Percentiles rank a stretch among this genome's conserved stretches.
Evolutionary conservation across 2,797 vertebrate species (phyloP).

Genomic region (Schizopygopsis pylzovi): DNA sequence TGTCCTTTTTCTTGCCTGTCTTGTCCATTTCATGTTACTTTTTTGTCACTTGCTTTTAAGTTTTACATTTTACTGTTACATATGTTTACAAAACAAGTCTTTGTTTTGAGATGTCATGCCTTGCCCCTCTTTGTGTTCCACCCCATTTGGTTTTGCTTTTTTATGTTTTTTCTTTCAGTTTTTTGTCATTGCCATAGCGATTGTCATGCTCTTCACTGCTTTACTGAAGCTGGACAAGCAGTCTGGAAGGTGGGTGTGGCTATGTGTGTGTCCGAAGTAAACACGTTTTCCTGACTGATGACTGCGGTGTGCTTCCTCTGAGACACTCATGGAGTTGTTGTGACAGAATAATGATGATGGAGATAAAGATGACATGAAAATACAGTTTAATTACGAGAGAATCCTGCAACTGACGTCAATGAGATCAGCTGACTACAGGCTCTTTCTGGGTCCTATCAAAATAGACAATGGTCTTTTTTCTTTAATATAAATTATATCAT

Average conservation of each 20-base stretch:
- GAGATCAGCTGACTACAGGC: slow-evolving; percentile 21
- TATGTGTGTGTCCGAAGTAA: slow-evolving; percentile 52
- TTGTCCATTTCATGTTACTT: slow-evolving; percentile 40
- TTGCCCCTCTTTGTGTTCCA: slow-evolving; percentile 73
- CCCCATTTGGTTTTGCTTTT: slow-evolving; percentile 67
- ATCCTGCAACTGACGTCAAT: slow-evolving; percentile 60
- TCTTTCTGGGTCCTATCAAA: slow-evolving; percentile 27
- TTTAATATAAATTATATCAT: slow-evolving; percentile 10
- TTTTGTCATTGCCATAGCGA: slow-evolving; percentile 81
- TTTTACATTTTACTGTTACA: slow-evolving; percentile 17
- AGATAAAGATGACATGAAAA: slow-evolving; percentile 62
- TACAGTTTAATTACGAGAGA: slow-evolving; percentile 60
- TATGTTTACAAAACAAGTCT: slow-evolving; percentile 56
- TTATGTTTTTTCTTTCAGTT: slow-evolving; percentile 85
- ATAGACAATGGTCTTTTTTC: slow-evolving; percentile 19
- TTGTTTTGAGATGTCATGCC: slow-evolving; percentile 64
- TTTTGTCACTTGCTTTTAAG: slow-evolving; percentile 57
- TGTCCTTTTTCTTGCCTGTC: slow-evolving; percentile 31
- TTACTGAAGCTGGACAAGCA: slow-evolving; percentile 71
- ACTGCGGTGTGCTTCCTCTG: slow-evolving; percentile 20
- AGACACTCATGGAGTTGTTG: slow-evolving; percentile 61
- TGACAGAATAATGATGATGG: slow-evolving; percentile 52
- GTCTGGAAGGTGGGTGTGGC: slow-evolving; percentile 84
- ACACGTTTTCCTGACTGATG: slow-evolving; percentile 33
- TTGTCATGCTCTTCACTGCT: slow-evolving; percentile 81